These are phyloP conservation scores for Gari tellinella DNA, from an alignment of 2,888 invertebrate genomes.

Conservation along the genomic window DNA sequence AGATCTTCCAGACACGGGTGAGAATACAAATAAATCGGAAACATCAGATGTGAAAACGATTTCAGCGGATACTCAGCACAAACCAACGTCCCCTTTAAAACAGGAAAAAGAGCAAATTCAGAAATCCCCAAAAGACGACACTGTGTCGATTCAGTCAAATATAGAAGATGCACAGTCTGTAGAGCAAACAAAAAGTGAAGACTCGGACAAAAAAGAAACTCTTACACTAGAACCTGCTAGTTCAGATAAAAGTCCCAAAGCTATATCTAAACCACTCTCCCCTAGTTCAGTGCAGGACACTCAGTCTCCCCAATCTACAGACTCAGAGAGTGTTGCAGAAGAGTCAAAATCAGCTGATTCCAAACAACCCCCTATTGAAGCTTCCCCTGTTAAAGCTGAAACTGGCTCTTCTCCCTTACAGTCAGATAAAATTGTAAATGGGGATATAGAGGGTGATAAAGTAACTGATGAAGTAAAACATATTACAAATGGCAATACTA, in stretches of 20 bases:
- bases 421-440: too few relatives aligned
- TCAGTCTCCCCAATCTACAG: not conserved
- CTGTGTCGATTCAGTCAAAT: conserved; percentile 14
- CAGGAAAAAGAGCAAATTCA: conserved; percentile 3
- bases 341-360: not conserved
- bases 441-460: not conserved
- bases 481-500: not conserved
- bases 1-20: too few relatives aligned
- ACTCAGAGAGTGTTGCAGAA: not conserved
- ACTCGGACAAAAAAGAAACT: too few relatives aligned
- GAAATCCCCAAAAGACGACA: conserved; percentile 16
- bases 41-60: too few relatives aligned
- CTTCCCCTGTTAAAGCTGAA: not conserved
- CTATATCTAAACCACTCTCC: too few relatives aligned
- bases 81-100: conserved; percentile 10
- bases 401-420: too few relatives aligned
- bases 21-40: too few relatives aligned
- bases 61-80: not conserved
- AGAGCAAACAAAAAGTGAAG: conserved; percentile 29
- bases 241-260: too few relatives aligned
- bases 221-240: not conserved
- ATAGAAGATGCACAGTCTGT: conserved; percentile 46
- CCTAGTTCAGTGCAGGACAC: too few relatives aligned
- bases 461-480: conserved; percentile 4
- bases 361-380: not conserved